Evolutionary conservation across 2,888 invertebrate species (phyloP), one percentile per base, ranked within the genome.

Genomic region (Aquatica leii): DNA sequence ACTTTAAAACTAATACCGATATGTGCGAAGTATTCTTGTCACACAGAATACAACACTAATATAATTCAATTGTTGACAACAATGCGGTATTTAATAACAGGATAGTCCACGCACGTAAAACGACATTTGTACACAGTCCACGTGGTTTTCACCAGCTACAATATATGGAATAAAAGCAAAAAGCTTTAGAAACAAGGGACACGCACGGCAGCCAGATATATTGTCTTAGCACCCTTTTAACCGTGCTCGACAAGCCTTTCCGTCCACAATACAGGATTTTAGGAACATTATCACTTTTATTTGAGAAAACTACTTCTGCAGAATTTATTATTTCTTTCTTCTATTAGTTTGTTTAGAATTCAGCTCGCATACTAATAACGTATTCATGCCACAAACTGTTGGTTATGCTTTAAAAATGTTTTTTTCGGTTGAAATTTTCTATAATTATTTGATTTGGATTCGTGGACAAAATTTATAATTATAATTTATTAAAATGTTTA

Each of bases 281-380:
- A 53, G 68, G 59, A 71, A 68, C 70, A 74, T 74, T 75, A 74
- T 66, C 74, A 73, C 73, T 72, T 74, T 71, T 72, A 75, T 74
- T 71, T 69, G 69, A 70, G 66, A 62, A 68, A 69, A 58, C 65
- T 70, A 71, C 72, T 64, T 69, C 65, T 50, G 21, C 48, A 54
- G 66, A 67, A 73, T 73, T 71, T 71, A 69, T 71, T 65, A 68
- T 61, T 53, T 58, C 53, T 55, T 62, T 66, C 68, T 71, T 17
- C 51, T 40, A 55, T 55, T 49, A 55, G 50, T 55, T 55, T n/a
- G n/a, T n/a, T 61, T 43, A 17, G 17, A 14, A 43, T 43, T 43
- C 41, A 8, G 41, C 17, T 43, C 12, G n/a, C 41, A 43, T 43
- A 6, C 41, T 43, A 12, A 43, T 43, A 43, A 43, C 17, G 17